Conservation (phyloP, 92 coral and sea anemone species). For the Desmophyllum pertusum region DNA sequence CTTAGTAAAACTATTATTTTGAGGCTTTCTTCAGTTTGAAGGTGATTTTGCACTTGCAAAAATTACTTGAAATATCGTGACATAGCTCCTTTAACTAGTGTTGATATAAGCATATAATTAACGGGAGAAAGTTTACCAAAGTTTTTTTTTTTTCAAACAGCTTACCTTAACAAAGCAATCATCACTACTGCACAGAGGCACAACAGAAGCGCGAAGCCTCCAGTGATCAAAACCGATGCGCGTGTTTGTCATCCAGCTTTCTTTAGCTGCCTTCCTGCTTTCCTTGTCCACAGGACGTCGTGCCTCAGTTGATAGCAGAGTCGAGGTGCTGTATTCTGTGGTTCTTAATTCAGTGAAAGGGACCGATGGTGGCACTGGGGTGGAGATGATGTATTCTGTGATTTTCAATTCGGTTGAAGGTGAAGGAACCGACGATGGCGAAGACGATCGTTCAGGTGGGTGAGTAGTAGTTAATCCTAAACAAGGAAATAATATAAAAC, state of each 20-base stretch:
- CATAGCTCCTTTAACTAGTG: not conserved
- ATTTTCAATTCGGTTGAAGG: not conserved
- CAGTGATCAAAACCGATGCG: slow-evolving; percentile 39
- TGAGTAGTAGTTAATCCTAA: slow-evolving; percentile 14
- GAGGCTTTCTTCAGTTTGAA: too few relatives aligned
- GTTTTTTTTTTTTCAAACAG: too few relatives aligned
- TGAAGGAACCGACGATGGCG: not conserved
- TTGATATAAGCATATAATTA: not conserved
- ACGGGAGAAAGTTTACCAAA: too few relatives aligned
- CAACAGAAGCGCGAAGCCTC: slow-evolving; percentile 31
- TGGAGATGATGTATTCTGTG: not conserved
- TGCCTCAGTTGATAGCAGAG: not conserved
- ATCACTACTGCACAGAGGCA: not conserved
- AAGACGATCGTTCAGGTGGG: slow-evolving; percentile 7
- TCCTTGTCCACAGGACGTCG: not conserved
- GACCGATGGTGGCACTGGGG: not conserved
- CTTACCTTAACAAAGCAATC: slow-evolving; percentile 33
- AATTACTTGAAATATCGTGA: too few relatives aligned
- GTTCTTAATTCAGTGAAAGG: not conserved
- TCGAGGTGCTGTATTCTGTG: not conserved
- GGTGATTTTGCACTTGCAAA: too few relatives aligned
- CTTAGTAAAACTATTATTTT: too few relatives aligned
- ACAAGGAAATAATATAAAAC: not conserved
- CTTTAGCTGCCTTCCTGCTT: not conserved
- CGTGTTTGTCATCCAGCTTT: slow-evolving; percentile 32